Conservation (phyloP, 2,888 invertebrate species). For the Panopea generosa region DNA sequence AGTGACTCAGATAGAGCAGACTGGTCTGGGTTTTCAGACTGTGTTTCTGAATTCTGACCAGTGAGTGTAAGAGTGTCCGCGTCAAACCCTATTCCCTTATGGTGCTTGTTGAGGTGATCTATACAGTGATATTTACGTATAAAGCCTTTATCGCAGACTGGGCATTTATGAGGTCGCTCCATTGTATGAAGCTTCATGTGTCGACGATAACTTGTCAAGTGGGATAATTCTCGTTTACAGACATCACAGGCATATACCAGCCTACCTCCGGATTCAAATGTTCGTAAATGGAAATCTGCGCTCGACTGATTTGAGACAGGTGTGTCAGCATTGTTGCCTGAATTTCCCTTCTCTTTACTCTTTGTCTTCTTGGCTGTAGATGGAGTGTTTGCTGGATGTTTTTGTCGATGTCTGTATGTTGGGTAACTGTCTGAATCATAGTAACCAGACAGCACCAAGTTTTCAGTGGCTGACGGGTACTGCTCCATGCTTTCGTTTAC, state of each 20-base stretch:
- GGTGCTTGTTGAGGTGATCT: slow-evolving; percentile 62
- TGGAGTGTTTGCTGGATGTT: slow-evolving; percentile 26
- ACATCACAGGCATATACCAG: slow-evolving; percentile 62
- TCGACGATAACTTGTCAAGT: slow-evolving; percentile 59
- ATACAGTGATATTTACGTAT: slow-evolving; percentile 64
- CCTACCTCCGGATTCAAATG: slow-evolving; percentile 59
- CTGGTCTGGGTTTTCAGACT: neutral
- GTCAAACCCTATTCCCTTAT: slow-evolving; percentile 54
- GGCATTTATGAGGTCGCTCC: slow-evolving; percentile 61
- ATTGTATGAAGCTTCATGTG: slow-evolving; percentile 63
- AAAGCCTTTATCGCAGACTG: slow-evolving; percentile 57
- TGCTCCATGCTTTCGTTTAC: slow-evolving; percentile 41
- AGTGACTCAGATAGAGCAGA: slow-evolving; percentile 37
- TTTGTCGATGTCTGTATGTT: slow-evolving; percentile 47
- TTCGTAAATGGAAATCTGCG: slow-evolving; percentile 34
- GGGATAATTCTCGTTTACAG: slow-evolving; percentile 59
- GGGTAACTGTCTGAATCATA: slow-evolving; percentile 60
- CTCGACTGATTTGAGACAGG: neutral
- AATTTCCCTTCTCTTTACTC: slow-evolving; percentile 23
- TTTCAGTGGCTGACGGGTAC: slow-evolving; percentile 44
- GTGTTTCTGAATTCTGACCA: slow-evolving; percentile 10
- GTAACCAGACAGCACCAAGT: slow-evolving; percentile 58
- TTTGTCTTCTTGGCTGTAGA: slow-evolving; percentile 31
- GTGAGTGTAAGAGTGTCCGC: slow-evolving; percentile 46
- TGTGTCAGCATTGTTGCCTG: neutral